Percentiles rank a stretch among this genome's conserved stretches.
Conservation (phyloP, 2,888 invertebrate genomes). For the Cyaniris semiargus region DNA sequence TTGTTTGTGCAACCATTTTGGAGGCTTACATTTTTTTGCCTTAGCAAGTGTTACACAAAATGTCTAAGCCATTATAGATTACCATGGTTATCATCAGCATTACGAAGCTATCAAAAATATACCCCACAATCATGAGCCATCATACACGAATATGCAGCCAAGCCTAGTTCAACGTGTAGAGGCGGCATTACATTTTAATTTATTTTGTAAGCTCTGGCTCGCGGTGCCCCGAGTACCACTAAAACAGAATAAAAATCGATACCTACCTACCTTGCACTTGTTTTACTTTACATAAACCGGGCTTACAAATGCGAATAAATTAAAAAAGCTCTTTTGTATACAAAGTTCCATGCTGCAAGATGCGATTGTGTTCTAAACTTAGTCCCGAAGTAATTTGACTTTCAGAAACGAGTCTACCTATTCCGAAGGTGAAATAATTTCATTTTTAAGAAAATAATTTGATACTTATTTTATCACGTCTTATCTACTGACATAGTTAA, state of each 20-base stretch:
- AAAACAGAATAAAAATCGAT: constrained; percentile 23
- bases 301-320: constrained; percentile 45
- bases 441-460: constrained; percentile 42
- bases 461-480: background rate
- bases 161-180: background rate
- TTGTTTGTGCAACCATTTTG: too few relatives aligned
- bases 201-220: background rate
- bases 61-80: too few relatives aligned
- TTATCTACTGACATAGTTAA: too few relatives aligned
- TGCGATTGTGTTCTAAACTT: constrained; percentile 65
- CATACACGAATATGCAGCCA: background rate
- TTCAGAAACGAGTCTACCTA: constrained; percentile 63
- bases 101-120: too few relatives aligned
- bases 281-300: constrained; percentile 29
- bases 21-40: too few relatives aligned
- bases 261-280: constrained; percentile 26
- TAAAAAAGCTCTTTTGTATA: constrained; percentile 61
- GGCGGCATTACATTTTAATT: background rate
- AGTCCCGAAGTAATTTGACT: constrained; percentile 70
- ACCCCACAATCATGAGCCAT: too few relatives aligned
- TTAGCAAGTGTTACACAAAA: too few relatives aligned
- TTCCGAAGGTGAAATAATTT: constrained; percentile 46
- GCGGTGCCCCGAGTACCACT: background rate
- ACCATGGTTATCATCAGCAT: too few relatives aligned
- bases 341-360: constrained; percentile 61